A percentile compares a stretch with the other conserved stretches of the same genome.
phyloP scores from a whole-genome alignment of 2,888 invertebrate genomes.

The Euspilapteryx auroguttella region DNA sequence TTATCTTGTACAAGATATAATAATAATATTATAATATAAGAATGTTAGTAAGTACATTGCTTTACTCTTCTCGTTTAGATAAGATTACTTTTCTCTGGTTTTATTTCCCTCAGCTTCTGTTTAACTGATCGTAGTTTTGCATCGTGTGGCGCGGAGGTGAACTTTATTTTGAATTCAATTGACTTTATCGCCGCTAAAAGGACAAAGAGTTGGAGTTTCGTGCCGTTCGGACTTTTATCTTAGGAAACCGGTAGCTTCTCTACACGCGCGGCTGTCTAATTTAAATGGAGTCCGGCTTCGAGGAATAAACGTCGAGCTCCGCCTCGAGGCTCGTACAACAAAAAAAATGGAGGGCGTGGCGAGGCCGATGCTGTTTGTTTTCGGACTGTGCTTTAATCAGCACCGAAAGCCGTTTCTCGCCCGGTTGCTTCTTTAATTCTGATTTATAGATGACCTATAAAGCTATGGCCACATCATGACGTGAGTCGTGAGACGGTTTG shows the following conservation, averaged over 20 bases:
- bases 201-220: constrained; percentile 17
- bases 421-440: constrained; percentile 44
- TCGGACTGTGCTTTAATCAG: constrained; percentile 36
- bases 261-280: constrained; percentile 22
- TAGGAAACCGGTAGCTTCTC: constrained; percentile 28
- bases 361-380: constrained; percentile 41
- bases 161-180: constrained; percentile 30
- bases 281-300: constrained; percentile 24
- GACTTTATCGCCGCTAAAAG: constrained; percentile 18
- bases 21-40: no score
- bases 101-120: constrained; percentile 31
- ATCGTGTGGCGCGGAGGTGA: constrained; percentile 25
- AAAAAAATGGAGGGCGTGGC: constrained; percentile 19
- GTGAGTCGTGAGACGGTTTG: constrained; percentile 21
- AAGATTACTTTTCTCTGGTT: no score
- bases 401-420: constrained; percentile 34
- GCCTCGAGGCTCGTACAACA: constrained; percentile 18
- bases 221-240: constrained; percentile 19
- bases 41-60: no score
- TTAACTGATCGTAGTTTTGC: constrained; percentile 35
- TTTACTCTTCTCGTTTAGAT: no score
- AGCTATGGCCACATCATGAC: no score
- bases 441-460: constrained; percentile 47
- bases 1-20: no score
- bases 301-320: constrained; percentile 22